These are phyloP conservation scores for Acestrorhynchus altus DNA, from an alignment of 2,797 vertebrate species.

Conservation along the genomic window DNA sequence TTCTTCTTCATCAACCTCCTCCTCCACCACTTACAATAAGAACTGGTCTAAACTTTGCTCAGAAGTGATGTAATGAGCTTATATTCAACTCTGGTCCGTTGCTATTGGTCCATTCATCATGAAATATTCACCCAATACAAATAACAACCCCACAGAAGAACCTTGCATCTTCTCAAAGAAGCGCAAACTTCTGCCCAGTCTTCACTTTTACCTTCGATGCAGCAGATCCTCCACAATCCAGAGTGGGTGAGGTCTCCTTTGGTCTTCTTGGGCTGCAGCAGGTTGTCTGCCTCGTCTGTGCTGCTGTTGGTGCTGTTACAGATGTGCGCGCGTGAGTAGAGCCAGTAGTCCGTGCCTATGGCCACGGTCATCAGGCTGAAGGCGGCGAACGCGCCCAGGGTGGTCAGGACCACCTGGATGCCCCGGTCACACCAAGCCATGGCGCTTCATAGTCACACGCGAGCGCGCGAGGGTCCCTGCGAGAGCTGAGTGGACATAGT, in stretches of 20 bases:
- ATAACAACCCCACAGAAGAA: no score
- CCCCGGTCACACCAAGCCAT: conserved; percentile 96
- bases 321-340: conserved; percentile 92
- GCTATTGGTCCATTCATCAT: no score
- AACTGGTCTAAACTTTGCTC: no score
- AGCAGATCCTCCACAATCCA: conserved; percentile 94
- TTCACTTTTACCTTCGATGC: conserved; percentile 86
- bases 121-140: no score
- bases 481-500: neutral
- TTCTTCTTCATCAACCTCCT: no score
- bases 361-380: conserved; percentile 97
- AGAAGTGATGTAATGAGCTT: no score
- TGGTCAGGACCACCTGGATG: conserved; percentile 90
- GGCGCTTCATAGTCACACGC: conserved; percentile 81
- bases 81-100: no score
- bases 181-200: neutral
- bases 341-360: conserved; percentile 97
- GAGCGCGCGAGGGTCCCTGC: neutral
- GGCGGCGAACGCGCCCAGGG: conserved; percentile 89
- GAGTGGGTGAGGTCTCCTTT: conserved; percentile 91
- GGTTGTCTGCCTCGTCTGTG: conserved; percentile 81
- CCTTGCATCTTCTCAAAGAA: no score
- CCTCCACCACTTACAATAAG: no score
- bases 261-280: conserved; percentile 79
- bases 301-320: conserved; percentile 92